Conservation (phyloP, 1,140 invertebrate species). For the Olivierus martensii region DNA sequence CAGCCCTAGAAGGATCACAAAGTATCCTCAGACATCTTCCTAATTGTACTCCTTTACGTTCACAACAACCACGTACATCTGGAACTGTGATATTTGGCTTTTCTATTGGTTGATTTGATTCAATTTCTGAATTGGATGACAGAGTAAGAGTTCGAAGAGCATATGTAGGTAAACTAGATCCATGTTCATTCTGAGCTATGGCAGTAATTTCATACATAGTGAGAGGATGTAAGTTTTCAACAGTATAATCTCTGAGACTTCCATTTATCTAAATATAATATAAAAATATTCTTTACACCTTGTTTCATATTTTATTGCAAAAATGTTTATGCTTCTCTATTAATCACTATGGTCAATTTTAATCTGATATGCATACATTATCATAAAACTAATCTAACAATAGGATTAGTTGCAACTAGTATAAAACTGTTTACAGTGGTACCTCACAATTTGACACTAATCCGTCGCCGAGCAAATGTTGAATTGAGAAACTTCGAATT, state of each 20-base stretch:
- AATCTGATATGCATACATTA: too few species aligned
- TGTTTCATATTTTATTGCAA: too few species aligned
- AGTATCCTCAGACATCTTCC: conserved; percentile 55
- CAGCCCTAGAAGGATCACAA: conserved; percentile 52
- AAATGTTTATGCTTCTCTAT: too few species aligned
- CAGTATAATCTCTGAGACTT: background rate
- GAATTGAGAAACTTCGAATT: too few species aligned
- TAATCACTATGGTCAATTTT: too few species aligned
- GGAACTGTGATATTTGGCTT: conserved; percentile 41
- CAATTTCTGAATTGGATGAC: background rate
- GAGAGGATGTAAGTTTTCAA: conserved; percentile 47
- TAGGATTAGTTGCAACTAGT: too few species aligned
- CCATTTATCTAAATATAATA: too few species aligned
- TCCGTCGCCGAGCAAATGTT: too few species aligned
- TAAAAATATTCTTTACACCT: too few species aligned
- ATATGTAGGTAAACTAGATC: conserved; percentile 54
- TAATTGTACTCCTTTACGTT: conserved; percentile 51
- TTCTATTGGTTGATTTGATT: conserved; percentile 26
- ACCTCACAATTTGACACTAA: too few species aligned
- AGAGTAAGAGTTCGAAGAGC: conserved; percentile 46
- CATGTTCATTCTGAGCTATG: conserved; percentile 51
- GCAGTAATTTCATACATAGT: conserved; percentile 68
- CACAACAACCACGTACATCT: conserved; percentile 53
- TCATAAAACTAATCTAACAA: too few species aligned
- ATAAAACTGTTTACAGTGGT: too few species aligned